These are phyloP conservation scores for Dinocampus coccinellae DNA, from an alignment of 2,888 invertebrate genomes.

Conservation along the genomic window DNA sequence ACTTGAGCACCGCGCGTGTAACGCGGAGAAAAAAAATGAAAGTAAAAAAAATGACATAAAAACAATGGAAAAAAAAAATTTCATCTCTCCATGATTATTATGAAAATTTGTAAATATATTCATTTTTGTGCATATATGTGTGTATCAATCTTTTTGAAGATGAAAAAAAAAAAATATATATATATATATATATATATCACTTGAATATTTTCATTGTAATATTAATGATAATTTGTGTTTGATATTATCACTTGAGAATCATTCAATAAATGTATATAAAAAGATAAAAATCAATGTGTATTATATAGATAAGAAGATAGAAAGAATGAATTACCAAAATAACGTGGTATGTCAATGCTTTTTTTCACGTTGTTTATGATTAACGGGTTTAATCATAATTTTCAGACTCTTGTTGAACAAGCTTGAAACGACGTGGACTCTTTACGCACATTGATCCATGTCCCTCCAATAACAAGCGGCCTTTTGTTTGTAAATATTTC, in stretches of 20 bases:
- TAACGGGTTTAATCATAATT: constrained; percentile 80
- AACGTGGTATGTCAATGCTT: neutral
- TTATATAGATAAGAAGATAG: neutral
- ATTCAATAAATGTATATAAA: neutral
- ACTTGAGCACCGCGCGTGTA: constrained; percentile 47
- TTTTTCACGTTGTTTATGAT: neutral
- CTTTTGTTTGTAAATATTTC: constrained; percentile 84
- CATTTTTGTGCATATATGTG: no score
- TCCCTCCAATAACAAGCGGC: constrained; percentile 77
- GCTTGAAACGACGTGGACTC: constrained; percentile 88
- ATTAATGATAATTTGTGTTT: no score
- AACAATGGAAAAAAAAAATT: neutral
- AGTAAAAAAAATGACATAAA: no score
- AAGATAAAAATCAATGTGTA: neutral
- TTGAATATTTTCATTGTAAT: no score
- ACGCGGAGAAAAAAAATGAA: constrained; percentile 38
- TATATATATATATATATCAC: no score
- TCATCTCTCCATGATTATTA: neutral
- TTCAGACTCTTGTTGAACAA: constrained; percentile 92
- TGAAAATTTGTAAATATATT: no score
- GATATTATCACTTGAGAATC: no score
- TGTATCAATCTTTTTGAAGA: no score
- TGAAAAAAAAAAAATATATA: no score
- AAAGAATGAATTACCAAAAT: neutral
- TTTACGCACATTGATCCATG: constrained; percentile 87